Evolutionary conservation across 2,113 vertebrate species (phyloP), one percentile per base, ranked within the genome.

Genomic region (Clarias gariepinus): DNA sequence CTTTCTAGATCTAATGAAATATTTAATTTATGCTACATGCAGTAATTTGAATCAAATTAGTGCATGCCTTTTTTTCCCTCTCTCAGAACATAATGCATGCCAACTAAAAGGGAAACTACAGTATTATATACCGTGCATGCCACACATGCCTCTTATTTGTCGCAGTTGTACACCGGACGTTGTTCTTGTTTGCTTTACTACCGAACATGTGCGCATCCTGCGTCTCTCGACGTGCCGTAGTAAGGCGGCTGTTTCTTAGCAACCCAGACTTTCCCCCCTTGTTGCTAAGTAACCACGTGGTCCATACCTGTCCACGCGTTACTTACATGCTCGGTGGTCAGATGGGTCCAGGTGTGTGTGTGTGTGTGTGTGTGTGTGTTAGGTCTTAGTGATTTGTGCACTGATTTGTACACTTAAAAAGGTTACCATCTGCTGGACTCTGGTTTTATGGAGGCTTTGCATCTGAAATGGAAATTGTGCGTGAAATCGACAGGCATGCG

Each of bases 211-310:
- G 86, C 76, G 85, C 83, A 91, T 68, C 63, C 87, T 68, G 87
- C 81, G 79, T 81, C 81, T 74, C 81, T 87, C 74, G 47, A 76
- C 86, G 77, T 87, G 53, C 85, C 85, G 90, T 86, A 87, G 90
- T 87, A 88, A 88, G 81, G n/a, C 83, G 85, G 87, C 88, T 89
- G 91, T 92, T 83, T 88, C 91, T 90, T 91, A 91, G 91, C 91
- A 92, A 92, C 91, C 81, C 81, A 25, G 87, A 84, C 79, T 86
- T 82, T 87, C 83, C 79, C 79, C 64, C 76, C 84, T 86, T 90
- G 91, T 92, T 92, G 91, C 91, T 90, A 89, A 90, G 91, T 90
- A 91, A 92, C 91, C 89, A 88, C 90, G 90, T 91, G 91, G 88
- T 89, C 83, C 77, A 76, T 89, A 91, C 91, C 90, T 92, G 90